Evolutionary conservation across 2,113 vertebrate species (phyloP), one percentile per base, ranked within the genome.

Genomic region (Carassius gibelio): DNA sequence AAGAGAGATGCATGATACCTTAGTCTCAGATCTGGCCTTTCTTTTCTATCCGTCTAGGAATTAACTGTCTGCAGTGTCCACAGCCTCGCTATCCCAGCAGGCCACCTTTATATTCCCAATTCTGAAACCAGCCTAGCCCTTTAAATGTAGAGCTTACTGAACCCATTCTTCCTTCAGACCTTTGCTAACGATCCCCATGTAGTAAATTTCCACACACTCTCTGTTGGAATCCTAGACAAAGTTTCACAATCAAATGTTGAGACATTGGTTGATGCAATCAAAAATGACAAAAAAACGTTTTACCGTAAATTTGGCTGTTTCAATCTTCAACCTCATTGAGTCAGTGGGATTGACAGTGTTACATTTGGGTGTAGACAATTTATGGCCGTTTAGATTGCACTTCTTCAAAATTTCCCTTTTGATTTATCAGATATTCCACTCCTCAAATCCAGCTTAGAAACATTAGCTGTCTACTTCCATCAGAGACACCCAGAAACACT

Each of bases 111-210:
- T 68, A 15, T 45, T 26, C 19, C 15, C 74, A 11, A 5, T 45
- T 38, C 11, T 19, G 14, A 75, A 55, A 34, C 38, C 78, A 48
- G 57, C 4, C 30, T 64, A 11, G 5, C 59, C 3, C 57, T 61
- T 75, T 69, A 59, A 59, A 82, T 80, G 30, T 36, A 38, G 52
- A 34, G 57, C n/a, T 62, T 80, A 87, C 14, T 80, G 64, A 64
- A 72, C 55, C 36, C 57, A 52, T 52, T 55, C 26, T 80, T 61
- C 26, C 21, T 34, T 36, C 2, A 45, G 42, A 45, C 42, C 42
- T 45, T 45, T 84, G 30, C 26, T 66, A 75, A 84, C 57, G 38
- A 38, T 61, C 13, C 30, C 57, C 77, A 79, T 42, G 10, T 21
- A 84, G 68, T 75, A 81, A 7, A 80, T 66, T 75, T 84, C 57